These are phyloP conservation scores for Lepidonotus clava DNA, from an alignment of 2,888 invertebrate species.

Conservation along the genomic window DNA sequence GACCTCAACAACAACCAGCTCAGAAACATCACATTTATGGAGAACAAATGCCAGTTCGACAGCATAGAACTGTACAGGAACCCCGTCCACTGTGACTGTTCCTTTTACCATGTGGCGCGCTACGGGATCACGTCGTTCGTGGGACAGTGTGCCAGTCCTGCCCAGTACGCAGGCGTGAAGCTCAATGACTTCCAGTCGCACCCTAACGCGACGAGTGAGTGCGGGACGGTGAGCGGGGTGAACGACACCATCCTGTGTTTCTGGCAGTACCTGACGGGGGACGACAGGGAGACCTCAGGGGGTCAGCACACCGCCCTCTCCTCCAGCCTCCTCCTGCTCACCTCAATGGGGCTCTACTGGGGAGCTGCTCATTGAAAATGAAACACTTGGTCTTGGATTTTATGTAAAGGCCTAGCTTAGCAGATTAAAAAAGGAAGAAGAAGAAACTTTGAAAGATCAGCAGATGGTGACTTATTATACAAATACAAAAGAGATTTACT, in stretches of 20 bases:
- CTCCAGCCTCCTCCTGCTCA: not conserved
- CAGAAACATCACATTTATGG: slow-evolving; percentile 14
- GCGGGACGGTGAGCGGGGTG: slow-evolving; percentile 13
- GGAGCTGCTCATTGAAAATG: not conserved
- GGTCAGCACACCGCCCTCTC: not conserved
- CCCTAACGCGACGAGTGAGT: slow-evolving; percentile 9
- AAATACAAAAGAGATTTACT: too few relatives aligned
- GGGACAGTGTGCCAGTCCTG: not conserved
- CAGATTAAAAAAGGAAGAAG: too few relatives aligned
- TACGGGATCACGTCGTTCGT: slow-evolving; percentile 6
- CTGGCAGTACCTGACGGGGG: not conserved
- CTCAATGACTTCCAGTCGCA: slow-evolving; percentile 21
- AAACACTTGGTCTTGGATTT: too few relatives aligned
- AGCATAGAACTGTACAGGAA: slow-evolving; percentile 1
- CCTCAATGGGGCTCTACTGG: not conserved
- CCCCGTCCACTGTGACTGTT: slow-evolving; percentile 25
- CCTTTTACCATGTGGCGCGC: slow-evolving; percentile 29
- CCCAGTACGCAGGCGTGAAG: not conserved
- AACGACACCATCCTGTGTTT: slow-evolving; percentile 26
- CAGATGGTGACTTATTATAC: too few relatives aligned
- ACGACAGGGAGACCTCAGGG: not conserved
- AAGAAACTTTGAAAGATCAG: too few relatives aligned
- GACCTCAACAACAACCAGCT: slow-evolving; percentile 34
- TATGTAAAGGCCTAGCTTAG: too few relatives aligned
- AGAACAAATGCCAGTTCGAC: slow-evolving; percentile 26